Percentiles rank a stretch among this genome's conserved stretches.
Evolutionary conservation across 2,113 vertebrate genomes (phyloP).

Genomic region (Odobenus rosmarus): DNA sequence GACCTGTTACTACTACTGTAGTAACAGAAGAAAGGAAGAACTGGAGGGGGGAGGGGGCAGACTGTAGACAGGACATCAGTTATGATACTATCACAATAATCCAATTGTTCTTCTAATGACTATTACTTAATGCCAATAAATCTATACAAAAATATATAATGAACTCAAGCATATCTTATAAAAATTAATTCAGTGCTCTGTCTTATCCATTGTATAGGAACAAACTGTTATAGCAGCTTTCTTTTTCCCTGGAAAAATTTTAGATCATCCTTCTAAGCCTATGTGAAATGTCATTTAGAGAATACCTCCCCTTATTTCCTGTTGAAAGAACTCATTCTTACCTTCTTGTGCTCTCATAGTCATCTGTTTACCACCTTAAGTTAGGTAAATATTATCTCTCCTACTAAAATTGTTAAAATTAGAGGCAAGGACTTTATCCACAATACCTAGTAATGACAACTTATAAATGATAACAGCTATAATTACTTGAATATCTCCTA

Average conservation of each 20-base stretch:
- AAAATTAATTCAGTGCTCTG: constrained; percentile 4
- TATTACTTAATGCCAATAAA: not conserved
- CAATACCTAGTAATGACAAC: not conserved
- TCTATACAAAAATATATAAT: not conserved
- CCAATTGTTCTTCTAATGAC: not conserved
- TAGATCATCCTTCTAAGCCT: not conserved
- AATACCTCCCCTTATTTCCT: not conserved
- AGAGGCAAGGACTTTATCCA: constrained; percentile 1
- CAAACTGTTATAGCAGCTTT: not conserved
- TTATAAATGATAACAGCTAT: constrained; percentile 11
- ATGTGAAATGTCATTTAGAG: constrained; percentile 17
- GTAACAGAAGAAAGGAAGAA: not conserved
- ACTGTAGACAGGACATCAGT: not conserved
- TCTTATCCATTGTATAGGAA: not conserved
- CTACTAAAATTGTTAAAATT: constrained; percentile 22
- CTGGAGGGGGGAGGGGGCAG: rapidly evolving
- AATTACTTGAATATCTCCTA: constrained; percentile 12
- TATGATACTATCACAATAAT: not conserved
- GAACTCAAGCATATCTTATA: not conserved
- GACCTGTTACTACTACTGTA: not conserved
- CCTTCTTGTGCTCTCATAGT: not conserved
- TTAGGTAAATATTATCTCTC: not conserved
- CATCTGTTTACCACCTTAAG: constrained; percentile 33
- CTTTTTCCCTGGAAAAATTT: not conserved
- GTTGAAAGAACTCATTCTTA: constrained; percentile 4